Evolutionary conservation across 2,888 invertebrate species (phyloP), one percentile per base, ranked within the genome.

Genomic region (Polylopha cassiicola): DNA sequence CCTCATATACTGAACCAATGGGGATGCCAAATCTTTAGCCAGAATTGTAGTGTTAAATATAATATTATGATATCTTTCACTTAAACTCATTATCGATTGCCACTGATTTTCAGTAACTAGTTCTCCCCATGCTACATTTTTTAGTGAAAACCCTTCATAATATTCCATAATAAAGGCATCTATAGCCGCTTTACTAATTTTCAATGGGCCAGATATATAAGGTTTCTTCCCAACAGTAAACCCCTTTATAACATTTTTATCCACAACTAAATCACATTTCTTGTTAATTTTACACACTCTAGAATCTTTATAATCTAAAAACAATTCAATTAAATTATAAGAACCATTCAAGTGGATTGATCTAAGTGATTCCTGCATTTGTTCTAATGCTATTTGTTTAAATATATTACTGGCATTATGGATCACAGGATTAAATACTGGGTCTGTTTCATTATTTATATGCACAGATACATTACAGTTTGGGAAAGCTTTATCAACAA

Each of bases 81-180:
- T 67, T n/a, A 82, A 37, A 3, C 58, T 46, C 50, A 77, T 56
- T 6, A 82, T 52, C 0, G 47, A 43, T 3, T 58, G 20, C 82
- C 82, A 84, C 2, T 65, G 46, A 0, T 55, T 44, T 2, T 26
- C 26, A 3, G 53, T 52, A 2, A 44, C 38, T 7, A 82, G 38
- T 3, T 51, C 43, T 1, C 80, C 82, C 84, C 84, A 85, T 1
- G 78, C 84, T 3, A 82, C 75, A n/a, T 73, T 43, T 1, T 58
- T 38, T 0, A 41, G 15, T 0, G 68, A 47, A n/a, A 80, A 65
- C 0, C 78, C 82, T 55, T 79, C 66, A 49, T 80, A 84, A 43
- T 75, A 73, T 29, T 76, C 68, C 82, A 82, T 84, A 3, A 76
- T 50, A 47, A 85, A 82, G 1, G 78, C 71, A 52, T 85, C 82